Percentiles rank a stretch among this genome's conserved stretches.
Conservation (phyloP, 2,113 vertebrate genomes). For the Dendropsophus ebraccatus region DNA sequence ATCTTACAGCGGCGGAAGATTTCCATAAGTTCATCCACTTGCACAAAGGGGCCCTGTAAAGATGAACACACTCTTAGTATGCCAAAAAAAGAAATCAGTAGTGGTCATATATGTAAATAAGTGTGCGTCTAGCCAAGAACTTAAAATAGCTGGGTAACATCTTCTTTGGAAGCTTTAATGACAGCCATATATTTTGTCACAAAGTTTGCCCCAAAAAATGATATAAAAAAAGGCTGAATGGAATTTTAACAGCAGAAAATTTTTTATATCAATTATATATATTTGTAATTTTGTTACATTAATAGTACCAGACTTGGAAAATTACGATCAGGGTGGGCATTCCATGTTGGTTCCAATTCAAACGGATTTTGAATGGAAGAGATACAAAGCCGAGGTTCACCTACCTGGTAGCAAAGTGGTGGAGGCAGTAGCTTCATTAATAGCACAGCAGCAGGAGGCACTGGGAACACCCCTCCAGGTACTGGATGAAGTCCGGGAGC, state of each 20-base stretch:
- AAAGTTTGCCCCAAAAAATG: background rate
- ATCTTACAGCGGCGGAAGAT: slow-evolving; percentile 93
- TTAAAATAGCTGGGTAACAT: background rate
- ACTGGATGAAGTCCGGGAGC: slow-evolving; percentile 96
- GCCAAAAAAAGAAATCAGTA: background rate
- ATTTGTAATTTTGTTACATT: too few relatives aligned
- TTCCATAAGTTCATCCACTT: slow-evolving; percentile 98
- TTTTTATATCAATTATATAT: too few relatives aligned
- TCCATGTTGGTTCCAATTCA: background rate
- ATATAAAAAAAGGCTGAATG: too few relatives aligned
- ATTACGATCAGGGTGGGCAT: too few relatives aligned
- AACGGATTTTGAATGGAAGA: background rate
- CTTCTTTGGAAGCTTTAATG: background rate
- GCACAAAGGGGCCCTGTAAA: slow-evolving; percentile 93
- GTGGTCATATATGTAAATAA: background rate
- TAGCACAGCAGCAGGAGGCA: slow-evolving; percentile 92
- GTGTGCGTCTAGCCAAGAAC: background rate
- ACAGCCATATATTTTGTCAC: background rate
- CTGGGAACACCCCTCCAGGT: slow-evolving; percentile 95
- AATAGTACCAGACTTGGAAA: too few relatives aligned
- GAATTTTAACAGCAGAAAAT: too few relatives aligned
- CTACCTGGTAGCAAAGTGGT: slow-evolving; percentile 91
- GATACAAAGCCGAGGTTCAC: slow-evolving; percentile 60
- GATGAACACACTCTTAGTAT: background rate
- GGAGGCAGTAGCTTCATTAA: slow-evolving; percentile 98